Percentiles rank a stretch among this genome's conserved stretches.
Conservation (phyloP, 2,888 invertebrate species). For the Amphipyra berbera region DNA sequence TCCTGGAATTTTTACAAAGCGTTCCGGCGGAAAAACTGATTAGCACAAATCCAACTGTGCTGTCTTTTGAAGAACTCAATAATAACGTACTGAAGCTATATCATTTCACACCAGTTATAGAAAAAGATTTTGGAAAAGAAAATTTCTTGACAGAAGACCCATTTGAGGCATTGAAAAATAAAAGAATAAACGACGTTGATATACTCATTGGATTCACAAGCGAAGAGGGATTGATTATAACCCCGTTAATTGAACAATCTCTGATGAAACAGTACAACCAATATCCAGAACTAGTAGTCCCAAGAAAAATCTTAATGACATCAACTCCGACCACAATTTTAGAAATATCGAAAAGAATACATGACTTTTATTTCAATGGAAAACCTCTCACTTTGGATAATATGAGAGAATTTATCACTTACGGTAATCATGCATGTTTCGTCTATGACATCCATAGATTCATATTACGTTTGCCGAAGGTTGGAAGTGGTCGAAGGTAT, state of each 20-base stretch:
- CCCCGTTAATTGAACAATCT: slow-evolving; percentile 39
- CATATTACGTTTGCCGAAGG: slow-evolving; percentile 35
- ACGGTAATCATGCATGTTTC: slow-evolving; percentile 57
- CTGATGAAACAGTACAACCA: slow-evolving; percentile 53
- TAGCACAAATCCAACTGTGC: slow-evolving; percentile 59
- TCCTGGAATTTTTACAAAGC: slow-evolving; percentile 70
- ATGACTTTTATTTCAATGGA: slow-evolving; percentile 67
- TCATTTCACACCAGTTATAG: slow-evolving; percentile 72
- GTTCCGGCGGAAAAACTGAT: slow-evolving; percentile 66
- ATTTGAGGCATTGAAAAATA: slow-evolving; percentile 70
- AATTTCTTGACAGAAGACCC: slow-evolving; percentile 68
- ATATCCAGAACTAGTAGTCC: slow-evolving; percentile 68
- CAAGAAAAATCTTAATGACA: slow-evolving; percentile 64
- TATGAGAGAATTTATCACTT: slow-evolving; percentile 64
- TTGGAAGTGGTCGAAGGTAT: slow-evolving; percentile 34
- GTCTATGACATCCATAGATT: slow-evolving; percentile 57
- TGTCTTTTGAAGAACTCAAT: slow-evolving; percentile 63
- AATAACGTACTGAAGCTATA: slow-evolving; percentile 64
- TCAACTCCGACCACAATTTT: slow-evolving; percentile 56
- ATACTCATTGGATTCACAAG: slow-evolving; percentile 92
- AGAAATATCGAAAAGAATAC: slow-evolving; percentile 66
- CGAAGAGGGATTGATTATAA: slow-evolving; percentile 88
- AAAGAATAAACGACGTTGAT: slow-evolving; percentile 87
- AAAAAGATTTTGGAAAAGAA: slow-evolving; percentile 71
- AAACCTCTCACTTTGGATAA: slow-evolving; percentile 52